A percentile compares a stretch with the other conserved stretches of the same genome.
These are phyloP conservation scores for Lordiphosa andalusiaca DNA, from an alignment of 2,888 invertebrate species.

Conservation along the genomic window DNA sequence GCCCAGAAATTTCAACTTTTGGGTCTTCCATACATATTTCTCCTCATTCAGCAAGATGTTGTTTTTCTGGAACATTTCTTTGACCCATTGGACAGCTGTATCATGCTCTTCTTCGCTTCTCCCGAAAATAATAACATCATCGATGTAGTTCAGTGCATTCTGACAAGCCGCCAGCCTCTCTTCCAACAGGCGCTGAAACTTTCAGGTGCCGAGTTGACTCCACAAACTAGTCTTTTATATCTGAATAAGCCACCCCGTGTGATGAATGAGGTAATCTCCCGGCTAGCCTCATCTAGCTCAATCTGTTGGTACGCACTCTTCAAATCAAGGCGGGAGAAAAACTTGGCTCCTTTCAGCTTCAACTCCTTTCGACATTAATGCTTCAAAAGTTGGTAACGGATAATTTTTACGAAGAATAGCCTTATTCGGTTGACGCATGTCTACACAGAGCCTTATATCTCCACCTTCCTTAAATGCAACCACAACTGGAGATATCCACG, in stretches of 20 bases:
- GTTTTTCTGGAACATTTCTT: too few relatives aligned
- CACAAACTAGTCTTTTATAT: constrained; percentile 3
- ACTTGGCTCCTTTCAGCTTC: constrained; percentile 42
- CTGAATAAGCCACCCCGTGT: constrained; percentile 26
- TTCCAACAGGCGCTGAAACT: constrained; percentile 11
- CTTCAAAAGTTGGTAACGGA: constrained; percentile 57
- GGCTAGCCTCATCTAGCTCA: constrained; percentile 43
- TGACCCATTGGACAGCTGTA: too few relatives aligned
- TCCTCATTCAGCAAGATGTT: too few relatives aligned
- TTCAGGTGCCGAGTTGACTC: constrained; percentile 10
- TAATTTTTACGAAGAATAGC: too few relatives aligned
- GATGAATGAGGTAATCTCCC: constrained; percentile 43
- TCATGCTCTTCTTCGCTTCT: too few relatives aligned
- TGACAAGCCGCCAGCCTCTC: constrained; percentile 3
- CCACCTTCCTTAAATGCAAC: too few relatives aligned
- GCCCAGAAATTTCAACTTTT: too few relatives aligned
- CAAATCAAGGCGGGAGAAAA: constrained; percentile 56
- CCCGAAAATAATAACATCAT: constrained; percentile 49
- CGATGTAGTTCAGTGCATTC: constrained; percentile 41
- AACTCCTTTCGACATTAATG: constrained; percentile 46
- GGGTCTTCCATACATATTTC: too few relatives aligned
- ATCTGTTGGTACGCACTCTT: constrained; percentile 55
- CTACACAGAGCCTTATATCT: too few relatives aligned
- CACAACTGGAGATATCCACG: too few relatives aligned
- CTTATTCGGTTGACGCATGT: too few relatives aligned